Percentiles rank a stretch among this genome's conserved stretches.
phyloP scores from a whole-genome alignment of 1,140 invertebrate species.

The Octopus sinensis region DNA sequence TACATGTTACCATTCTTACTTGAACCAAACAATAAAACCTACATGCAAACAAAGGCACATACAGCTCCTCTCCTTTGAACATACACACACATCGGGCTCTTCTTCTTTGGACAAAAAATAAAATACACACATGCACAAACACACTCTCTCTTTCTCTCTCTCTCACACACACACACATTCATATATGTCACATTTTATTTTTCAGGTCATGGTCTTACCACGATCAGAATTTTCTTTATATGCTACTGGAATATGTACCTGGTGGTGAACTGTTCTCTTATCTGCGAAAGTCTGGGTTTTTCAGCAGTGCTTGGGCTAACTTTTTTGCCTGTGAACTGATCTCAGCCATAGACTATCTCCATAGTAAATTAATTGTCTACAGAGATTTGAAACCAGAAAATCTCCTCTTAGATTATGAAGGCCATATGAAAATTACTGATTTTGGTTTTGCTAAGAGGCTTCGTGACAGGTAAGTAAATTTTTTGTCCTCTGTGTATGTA shows the following conservation, averaged over 20 bases:
- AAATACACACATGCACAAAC: too few relatives aligned
- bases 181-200: conserved; percentile 50
- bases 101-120: too few relatives aligned
- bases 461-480: conserved; percentile 67
- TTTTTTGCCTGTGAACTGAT: conserved; percentile 95
- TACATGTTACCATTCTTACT: too few relatives aligned
- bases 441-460: conserved; percentile 96
- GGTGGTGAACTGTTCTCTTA: conserved; percentile 96
- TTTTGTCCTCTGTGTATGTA: background rate
- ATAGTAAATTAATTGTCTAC: conserved; percentile 60
- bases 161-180: background rate
- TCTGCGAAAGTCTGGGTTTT: conserved; percentile 84
- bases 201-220: conserved; percentile 84
- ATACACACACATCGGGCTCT: too few relatives aligned
- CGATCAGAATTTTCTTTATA: conserved; percentile 81
- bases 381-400: conserved; percentile 85
- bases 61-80: too few relatives aligned
- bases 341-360: conserved; percentile 88
- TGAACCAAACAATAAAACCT: too few relatives aligned
- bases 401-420: conserved; percentile 82
- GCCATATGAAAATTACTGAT: conserved; percentile 94
- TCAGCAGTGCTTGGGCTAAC: conserved; percentile 78
- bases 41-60: too few relatives aligned
- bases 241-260: conserved; percentile 85
- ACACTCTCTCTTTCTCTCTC: too few relatives aligned